Base-by-base conservation (phyloP, 2,797 vertebrate genomes). In the Halcyon leucocephala region DNA sequence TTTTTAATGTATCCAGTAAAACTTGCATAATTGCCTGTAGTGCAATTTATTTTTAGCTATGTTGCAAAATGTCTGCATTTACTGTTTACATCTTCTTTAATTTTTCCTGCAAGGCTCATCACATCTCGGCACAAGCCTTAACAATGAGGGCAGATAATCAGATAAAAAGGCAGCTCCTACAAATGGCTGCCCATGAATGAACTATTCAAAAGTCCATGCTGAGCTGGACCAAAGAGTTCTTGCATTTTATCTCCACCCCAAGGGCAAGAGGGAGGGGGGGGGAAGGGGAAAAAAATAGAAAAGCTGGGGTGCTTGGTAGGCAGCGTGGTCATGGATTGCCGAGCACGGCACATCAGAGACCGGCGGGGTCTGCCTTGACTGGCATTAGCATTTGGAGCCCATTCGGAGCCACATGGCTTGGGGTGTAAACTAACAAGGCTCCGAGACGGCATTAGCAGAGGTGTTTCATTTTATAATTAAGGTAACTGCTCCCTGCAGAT, bases 1-100 rank as follows among this genome's bases (percentile, higher is more conserved):
- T 98, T 98, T 98, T 98, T 98, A 98, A 98, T 98, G 98, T 98
- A 98, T 98, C 98, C 98, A 98, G 98, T 98, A 98, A 98, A 98
- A 98, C 98, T 98, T 98, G 97, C 97, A 98, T 98, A 98, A 98
- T 98, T 98, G 98, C 97, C 98, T 98, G 96, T 98, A 98, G 98
- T 98, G 97, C 98, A 98, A 98, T 98, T 98, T 98, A 98, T 98
- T 98, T 98, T 98, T 98, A 98, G 98, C 98, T 98, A 98, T 98
- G 98, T 98, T 98, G 98, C 98, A 98, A 98, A 98, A 98, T 98
- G 97, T 95, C 98, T 97, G 97, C 98, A 97, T 98, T 98, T 98
- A 98, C 97, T 98, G 97, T 98, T 98, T 98, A 98, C 98, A 97
- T 98, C 97, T 98, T 97, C 97, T 97, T 98, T 97, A 98, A 98